These are phyloP conservation scores for Patagioenas fasciata DNA, from an alignment of 2,113 vertebrate genomes.

Conservation along the genomic window DNA sequence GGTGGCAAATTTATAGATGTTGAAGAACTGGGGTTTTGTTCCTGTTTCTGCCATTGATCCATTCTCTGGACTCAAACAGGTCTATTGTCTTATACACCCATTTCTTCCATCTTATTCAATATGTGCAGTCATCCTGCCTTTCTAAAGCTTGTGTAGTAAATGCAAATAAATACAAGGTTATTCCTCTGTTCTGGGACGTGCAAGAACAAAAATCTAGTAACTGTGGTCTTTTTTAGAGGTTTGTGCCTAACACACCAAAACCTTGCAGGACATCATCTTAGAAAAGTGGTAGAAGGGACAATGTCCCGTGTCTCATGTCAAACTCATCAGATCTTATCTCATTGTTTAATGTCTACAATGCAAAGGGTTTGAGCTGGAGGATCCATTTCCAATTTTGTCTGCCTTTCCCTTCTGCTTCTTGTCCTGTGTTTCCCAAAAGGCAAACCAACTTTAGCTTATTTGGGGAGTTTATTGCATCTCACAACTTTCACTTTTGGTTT, in stretches of 20 bases:
- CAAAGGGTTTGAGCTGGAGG: neutral
- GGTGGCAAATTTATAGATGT: neutral
- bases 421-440: neutral
- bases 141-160: neutral
- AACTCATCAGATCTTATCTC: neutral
- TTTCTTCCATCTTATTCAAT: neutral
- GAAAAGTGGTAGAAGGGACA: neutral
- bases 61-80: neutral
- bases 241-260: neutral
- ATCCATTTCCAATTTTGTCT: neutral
- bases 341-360: neutral
- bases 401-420: neutral
- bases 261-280: neutral
- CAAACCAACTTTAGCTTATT: neutral
- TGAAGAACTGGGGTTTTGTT: neutral
- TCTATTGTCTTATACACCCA: neutral
- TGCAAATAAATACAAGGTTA: neutral
- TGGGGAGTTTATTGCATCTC: neutral
- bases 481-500: neutral
- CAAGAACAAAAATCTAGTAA: neutral
- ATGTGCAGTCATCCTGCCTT: neutral
- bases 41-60: neutral
- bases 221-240: neutral
- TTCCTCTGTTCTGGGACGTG: neutral
- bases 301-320: neutral